Conservation (phyloP, 2,113 vertebrate genomes). For the Muntiacus reevesi region DNA sequence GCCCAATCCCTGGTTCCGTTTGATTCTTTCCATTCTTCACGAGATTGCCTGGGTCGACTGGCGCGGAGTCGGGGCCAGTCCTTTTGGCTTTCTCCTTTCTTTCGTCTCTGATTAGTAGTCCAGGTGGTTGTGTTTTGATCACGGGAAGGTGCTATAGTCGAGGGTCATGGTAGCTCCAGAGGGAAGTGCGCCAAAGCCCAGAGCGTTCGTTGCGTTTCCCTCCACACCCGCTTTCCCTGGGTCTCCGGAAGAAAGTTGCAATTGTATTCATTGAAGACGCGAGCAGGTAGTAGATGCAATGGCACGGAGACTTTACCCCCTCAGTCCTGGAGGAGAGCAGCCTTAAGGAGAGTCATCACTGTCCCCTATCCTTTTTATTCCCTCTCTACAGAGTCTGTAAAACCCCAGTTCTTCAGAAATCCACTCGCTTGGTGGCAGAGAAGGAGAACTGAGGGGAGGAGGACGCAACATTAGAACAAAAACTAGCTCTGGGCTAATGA, state of each 20-base stretch:
- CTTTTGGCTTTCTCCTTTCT: not conserved
- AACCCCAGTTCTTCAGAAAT: not conserved
- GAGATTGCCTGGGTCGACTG: not conserved
- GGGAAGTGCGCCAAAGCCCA: not conserved
- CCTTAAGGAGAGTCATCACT: not conserved
- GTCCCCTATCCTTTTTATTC: not conserved
- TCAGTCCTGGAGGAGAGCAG: not conserved
- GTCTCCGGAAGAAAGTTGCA: not conserved
- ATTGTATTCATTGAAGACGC: not conserved
- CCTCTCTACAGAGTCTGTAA: not conserved
- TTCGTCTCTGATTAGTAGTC: not conserved
- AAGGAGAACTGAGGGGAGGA: not conserved
- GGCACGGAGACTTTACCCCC: not conserved
- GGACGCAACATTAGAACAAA: not conserved
- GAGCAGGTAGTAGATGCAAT: not conserved
- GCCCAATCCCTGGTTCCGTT: not conserved
- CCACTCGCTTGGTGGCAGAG: not conserved
- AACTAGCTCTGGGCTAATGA: not conserved
- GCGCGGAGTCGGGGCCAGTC: not conserved
- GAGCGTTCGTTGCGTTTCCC: not conserved
- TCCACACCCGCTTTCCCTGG: not conserved
- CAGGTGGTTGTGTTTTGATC: not conserved
- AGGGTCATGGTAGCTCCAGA: not conserved
- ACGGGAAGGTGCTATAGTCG: not conserved
- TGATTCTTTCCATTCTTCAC: conserved; percentile 3